Base-by-base conservation (phyloP, 1,140 invertebrate species). In the Linepithema humile region DNA sequence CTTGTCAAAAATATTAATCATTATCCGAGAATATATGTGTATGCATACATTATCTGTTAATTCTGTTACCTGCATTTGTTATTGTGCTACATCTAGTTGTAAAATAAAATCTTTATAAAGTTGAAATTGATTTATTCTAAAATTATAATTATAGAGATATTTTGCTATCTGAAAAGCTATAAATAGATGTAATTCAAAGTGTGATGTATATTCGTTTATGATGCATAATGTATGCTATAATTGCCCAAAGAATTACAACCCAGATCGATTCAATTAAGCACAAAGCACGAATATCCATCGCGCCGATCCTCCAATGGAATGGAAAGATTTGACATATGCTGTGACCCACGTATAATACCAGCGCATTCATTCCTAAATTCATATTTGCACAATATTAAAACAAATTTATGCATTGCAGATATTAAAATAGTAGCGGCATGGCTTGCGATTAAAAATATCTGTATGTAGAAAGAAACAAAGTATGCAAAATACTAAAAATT, bases 281-380 rank as follows among this genome's bases (percentile, higher is more conserved):
- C 83, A 96, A 94, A 5, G 95, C 95, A 91, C 99, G 98, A 0
- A 96, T 98, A 74, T 96, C 96, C 97, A 97, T 97, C 17, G 93
- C 84, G 0, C 95, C 96, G 69, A 96, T 92, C 12, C 93, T 93
- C 97, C 97, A 98, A 86, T 97, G 97, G 94, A 97, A 99, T 0
- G 97, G 98, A 94, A 99, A 97, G 88, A 98, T 96, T 85, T 96
- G 95, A 87, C 97, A 96, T 0, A 99, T 88, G 6, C 95, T 95
- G 91, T 99, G 98, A 0, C 98, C 98, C 5, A 98, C 94, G 92
- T 98, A 99, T 83, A 99, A 95, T 5, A 98, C 94, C 26, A 99
- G 96, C 6, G 98, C 96, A 94, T 99, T 99, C 96, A 98, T 98
- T 29, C 98, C 98, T 95, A 96, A 95, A 86, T 96, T 95, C 5